These are phyloP conservation scores for Poecilia wingei DNA, from an alignment of 2,797 vertebrate genomes.

Conservation along the genomic window DNA sequence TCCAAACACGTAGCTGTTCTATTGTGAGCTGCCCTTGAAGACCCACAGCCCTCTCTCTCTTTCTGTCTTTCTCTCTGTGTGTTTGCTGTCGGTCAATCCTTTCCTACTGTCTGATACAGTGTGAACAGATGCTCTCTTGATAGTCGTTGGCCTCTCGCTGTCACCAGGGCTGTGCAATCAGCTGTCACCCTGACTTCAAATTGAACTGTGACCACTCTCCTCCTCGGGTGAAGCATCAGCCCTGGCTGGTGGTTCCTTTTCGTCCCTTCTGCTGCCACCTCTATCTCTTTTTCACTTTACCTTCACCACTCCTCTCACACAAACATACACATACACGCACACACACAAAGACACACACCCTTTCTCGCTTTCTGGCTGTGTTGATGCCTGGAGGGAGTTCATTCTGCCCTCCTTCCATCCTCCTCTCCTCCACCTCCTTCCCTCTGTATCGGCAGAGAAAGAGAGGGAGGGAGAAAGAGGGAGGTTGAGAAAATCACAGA, in stretches of 20 bases:
- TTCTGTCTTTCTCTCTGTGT: conserved; percentile 35
- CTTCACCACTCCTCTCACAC: conserved; percentile 28
- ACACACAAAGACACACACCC: conserved; percentile 43
- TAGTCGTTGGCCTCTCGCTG: conserved; percentile 84
- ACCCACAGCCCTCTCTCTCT: conserved; percentile 50
- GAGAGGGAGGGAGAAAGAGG: conserved; percentile 52
- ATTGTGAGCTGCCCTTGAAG: conserved; percentile 75
- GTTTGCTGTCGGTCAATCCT: conserved; percentile 49
- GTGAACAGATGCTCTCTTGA: conserved; percentile 88
- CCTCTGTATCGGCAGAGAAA: conserved; percentile 75
- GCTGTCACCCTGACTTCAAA: conserved; percentile 88
- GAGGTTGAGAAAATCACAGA: conserved; percentile 42
- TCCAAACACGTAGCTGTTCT: conserved; percentile 71
- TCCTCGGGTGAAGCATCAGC: conserved; percentile 87
- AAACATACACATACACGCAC: conserved; percentile 18
- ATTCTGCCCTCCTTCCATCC: conserved; percentile 71
- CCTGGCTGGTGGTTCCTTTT: conserved; percentile 57
- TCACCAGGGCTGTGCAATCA: conserved; percentile 90
- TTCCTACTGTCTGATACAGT: conserved; percentile 65
- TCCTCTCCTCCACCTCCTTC: conserved; percentile 75
- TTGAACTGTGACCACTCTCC: conserved; percentile 76
- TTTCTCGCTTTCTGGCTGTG: conserved; percentile 72
- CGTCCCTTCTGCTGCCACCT: conserved; percentile 46
- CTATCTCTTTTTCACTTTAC: conserved; percentile 46
- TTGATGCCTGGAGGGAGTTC: conserved; percentile 81